Base-by-base conservation (phyloP, 1,140 invertebrate genomes). In the Ylistrum balloti region DNA sequence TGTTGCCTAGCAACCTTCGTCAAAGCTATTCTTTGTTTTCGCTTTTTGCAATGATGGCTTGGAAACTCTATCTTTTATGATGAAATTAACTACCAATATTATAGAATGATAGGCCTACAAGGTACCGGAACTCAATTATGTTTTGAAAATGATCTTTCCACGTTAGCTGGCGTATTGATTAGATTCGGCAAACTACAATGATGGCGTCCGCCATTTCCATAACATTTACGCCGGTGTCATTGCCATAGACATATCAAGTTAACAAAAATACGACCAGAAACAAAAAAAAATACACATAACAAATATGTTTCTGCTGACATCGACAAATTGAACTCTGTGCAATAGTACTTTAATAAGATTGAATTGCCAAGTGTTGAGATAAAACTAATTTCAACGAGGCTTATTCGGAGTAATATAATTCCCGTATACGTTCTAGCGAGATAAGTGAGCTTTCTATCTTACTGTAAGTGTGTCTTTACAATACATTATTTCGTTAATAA, bases 11-110 rank as follows among this genome's bases (percentile, higher is more conserved):
- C 56, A 74, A 74, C 56, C 56, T 74, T n/a, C n/a, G 15, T 7
- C 56, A 28, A 74, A 74, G 56, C 56, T 28, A 74, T 74, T 74
- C 56, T 74, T 74, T 74, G 56, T 74, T 74, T 74, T 74, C 56
- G 22, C 56, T 74, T 74, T 74, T 74, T 74, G 17, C 56, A 74
- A 28, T 74, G 56, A 28, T 74, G 56, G 22, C 56, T 74, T 74
- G 56, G 56, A 74, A 74, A 74, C 56, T 74, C 56, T 74, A 74
- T 74, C 56, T n/a, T 74, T 74, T 28, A 74, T 74, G 56, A 74
- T 74, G 56, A 74, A 74, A 74, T 74, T 74, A 74, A 74, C 56
- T 74, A 74, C 56, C 56, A 28, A 74, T 74, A 74, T 74, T 74
- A 74, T 74, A 17, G 56, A 74, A 74, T 74, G 56, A 74, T 74